These are phyloP conservation scores for Shinisaurus crocodilurus DNA, from an alignment of 2,113 vertebrate genomes.

Conservation along the genomic window DNA sequence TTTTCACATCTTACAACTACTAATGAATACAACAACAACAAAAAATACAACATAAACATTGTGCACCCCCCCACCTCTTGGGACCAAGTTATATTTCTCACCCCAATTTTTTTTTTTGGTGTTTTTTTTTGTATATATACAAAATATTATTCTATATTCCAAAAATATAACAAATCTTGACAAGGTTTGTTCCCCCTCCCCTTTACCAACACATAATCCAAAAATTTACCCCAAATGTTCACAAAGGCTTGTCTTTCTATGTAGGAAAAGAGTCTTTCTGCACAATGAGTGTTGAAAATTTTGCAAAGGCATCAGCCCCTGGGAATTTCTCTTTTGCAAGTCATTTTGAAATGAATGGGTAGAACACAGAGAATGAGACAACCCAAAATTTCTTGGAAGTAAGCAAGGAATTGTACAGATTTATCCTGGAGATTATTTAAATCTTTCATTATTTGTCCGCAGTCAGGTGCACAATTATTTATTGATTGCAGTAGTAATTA, in stretches of 20 bases:
- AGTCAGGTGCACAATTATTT: neutral
- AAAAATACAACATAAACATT: too few species aligned
- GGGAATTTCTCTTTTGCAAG: neutral
- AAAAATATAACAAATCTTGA: too few species aligned
- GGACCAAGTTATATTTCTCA: too few species aligned
- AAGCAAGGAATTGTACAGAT: neutral
- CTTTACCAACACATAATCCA: too few species aligned
- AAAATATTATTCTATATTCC: too few species aligned
- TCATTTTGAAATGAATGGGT: neutral
- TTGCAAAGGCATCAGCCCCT: neutral
- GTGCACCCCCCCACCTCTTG: too few species aligned
- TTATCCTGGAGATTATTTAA: neutral
- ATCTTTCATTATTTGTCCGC: neutral
- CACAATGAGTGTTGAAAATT: neutral
- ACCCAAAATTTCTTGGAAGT: neutral
- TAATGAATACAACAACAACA: too few species aligned
- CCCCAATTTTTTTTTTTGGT: too few species aligned
- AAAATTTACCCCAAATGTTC: too few species aligned
- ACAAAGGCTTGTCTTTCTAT: neutral
- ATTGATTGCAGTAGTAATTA: constrained; percentile 30
- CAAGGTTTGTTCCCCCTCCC: too few species aligned
- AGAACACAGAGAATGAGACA: neutral
- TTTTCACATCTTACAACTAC: too few species aligned
- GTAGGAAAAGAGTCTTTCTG: neutral
- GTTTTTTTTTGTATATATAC: too few species aligned